Percentiles rank a stretch among this genome's conserved stretches.
Conservation (phyloP, 2,888 invertebrate species). For the Pristionchus maxplancki region DNA sequence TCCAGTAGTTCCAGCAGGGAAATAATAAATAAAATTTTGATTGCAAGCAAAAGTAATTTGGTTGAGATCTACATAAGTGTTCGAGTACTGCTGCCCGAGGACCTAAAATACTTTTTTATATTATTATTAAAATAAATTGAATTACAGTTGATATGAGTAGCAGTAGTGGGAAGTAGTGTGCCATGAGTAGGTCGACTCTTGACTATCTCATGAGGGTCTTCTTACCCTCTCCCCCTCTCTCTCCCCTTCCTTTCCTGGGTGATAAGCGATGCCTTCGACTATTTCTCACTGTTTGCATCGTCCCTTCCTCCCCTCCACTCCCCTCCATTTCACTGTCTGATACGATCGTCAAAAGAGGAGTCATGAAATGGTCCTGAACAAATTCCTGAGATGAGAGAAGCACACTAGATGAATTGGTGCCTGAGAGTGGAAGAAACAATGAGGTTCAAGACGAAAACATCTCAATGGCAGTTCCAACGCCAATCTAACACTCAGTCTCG, state of each 20-base stretch:
- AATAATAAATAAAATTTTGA: slow-evolving; percentile 34
- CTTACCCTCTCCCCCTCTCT: background rate
- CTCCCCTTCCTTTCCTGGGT: background rate
- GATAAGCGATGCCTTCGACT: slow-evolving; percentile 51
- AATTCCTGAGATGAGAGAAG: background rate
- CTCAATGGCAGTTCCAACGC: background rate
- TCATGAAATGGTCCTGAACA: slow-evolving; percentile 3
- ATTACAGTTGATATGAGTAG: background rate
- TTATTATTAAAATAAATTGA: background rate
- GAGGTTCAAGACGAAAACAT: background rate
- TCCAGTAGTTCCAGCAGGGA: background rate
- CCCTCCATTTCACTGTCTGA: slow-evolving; percentile 42
- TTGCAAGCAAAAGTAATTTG: background rate
- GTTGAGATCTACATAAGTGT: background rate
- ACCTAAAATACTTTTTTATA: background rate
- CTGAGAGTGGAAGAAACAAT: slow-evolving; percentile 9
- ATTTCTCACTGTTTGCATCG: slow-evolving; percentile 36
- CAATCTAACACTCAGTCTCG: background rate
- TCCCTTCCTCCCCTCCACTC: background rate
- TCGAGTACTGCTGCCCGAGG: background rate
- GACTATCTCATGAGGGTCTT: slow-evolving; percentile 47
- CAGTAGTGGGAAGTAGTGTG: slow-evolving; percentile 18
- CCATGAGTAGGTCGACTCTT: background rate
- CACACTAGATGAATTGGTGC: background rate
- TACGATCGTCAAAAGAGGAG: slow-evolving; percentile 26